These are phyloP conservation scores for Bufo gargarizans DNA, from an alignment of 2,113 vertebrate genomes.

Conservation along the genomic window DNA sequence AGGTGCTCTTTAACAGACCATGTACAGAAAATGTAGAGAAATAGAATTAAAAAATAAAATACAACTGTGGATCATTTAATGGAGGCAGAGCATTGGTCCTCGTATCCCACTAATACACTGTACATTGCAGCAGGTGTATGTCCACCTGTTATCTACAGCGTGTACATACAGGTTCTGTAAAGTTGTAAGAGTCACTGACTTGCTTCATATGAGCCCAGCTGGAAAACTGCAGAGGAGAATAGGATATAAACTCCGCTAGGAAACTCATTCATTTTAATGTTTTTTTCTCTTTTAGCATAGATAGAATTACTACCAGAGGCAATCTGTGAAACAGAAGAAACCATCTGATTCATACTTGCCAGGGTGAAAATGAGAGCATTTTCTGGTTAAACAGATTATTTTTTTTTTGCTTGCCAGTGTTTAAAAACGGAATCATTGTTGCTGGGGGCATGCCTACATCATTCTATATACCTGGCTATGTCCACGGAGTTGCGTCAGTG, in stretches of 20 bases:
- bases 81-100: no score
- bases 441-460: background rate
- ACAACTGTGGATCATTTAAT: no score
- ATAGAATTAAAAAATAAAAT: no score
- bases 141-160: constrained; percentile 2
- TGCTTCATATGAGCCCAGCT: background rate
- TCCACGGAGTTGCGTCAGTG: background rate
- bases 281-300: constrained; percentile 48
- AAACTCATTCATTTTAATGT: constrained; percentile 54
- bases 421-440: constrained; percentile 22
- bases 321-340: constrained; percentile 55
- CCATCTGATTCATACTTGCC: constrained; percentile 53
- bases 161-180: background rate
- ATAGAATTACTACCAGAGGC: constrained; percentile 53
- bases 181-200: background rate
- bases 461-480: background rate
- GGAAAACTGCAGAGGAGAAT: background rate
- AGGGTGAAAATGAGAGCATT: constrained; percentile 42
- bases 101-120: background rate
- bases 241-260: constrained; percentile 8
- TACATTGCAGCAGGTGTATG: background rate
- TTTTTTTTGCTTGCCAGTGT: constrained; percentile 38
- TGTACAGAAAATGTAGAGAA: no score
- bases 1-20: no score
- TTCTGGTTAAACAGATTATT: constrained; percentile 48